These are phyloP conservation scores for Hiodon tergisus DNA, from an alignment of 2,113 vertebrate species.

Conservation along the genomic window DNA sequence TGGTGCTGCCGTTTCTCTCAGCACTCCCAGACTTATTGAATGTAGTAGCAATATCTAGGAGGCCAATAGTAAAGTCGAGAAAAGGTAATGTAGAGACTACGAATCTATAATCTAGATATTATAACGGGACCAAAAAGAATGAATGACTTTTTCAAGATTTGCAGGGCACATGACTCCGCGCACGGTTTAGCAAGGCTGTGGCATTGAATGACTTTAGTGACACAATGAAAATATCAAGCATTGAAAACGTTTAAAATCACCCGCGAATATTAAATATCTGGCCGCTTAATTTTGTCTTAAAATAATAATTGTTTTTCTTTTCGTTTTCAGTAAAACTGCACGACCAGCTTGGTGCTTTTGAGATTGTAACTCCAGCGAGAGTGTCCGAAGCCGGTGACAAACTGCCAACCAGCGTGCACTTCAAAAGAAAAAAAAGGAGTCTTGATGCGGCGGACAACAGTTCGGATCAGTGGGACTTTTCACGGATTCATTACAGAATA, in stretches of 20 bases:
- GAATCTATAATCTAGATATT: constrained; percentile 20
- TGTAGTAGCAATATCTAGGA: constrained; percentile 63
- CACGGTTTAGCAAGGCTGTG: constrained; percentile 32
- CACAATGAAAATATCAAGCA: not conserved
- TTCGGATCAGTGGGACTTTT: constrained; percentile 71
- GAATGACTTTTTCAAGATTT: constrained; percentile 55
- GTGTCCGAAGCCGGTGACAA: constrained; percentile 83
- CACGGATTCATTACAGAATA: constrained; percentile 80
- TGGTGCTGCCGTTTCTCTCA: constrained; percentile 78
- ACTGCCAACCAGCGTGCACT: constrained; percentile 80
- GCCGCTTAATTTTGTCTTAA: not conserved
- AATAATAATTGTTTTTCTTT: not conserved
- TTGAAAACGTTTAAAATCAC: not conserved
- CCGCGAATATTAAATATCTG: not conserved
- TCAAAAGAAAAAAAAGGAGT: constrained; percentile 86
- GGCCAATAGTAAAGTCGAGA: constrained; percentile 67
- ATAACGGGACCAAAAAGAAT: constrained; percentile 43
- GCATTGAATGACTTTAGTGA: constrained; percentile 12
- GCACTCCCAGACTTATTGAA: constrained; percentile 72
- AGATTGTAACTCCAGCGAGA: constrained; percentile 84
- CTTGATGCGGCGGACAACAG: constrained; percentile 45
- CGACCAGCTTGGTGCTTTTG: constrained; percentile 73
- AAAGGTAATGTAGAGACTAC: constrained; percentile 69
- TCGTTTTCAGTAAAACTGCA: constrained; percentile 62
- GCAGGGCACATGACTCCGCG: constrained; percentile 41